Conservation (phyloP, 2,797 vertebrate species). For the Oreortyx pictus region DNA sequence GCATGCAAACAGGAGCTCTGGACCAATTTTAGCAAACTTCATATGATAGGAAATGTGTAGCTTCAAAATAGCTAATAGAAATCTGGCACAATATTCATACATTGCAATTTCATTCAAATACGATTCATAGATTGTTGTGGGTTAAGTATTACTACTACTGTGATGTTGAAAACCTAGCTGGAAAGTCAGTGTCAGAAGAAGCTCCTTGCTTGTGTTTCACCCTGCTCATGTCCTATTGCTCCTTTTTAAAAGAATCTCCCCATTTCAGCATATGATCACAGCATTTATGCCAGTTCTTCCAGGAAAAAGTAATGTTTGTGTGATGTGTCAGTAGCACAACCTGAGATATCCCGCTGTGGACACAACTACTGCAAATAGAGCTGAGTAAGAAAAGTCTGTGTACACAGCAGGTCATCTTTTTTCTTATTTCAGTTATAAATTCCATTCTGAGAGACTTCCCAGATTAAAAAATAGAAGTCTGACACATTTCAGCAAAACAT, state of each 20-base stretch:
- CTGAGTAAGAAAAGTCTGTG: not conserved
- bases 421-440: not conserved
- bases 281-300: not conserved
- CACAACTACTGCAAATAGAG: not conserved
- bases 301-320: not conserved
- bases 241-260: not conserved
- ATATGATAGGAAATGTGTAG: slow-evolving; percentile 15
- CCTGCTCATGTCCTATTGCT: not conserved
- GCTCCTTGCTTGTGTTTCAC: not conserved
- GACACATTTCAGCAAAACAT: not conserved
- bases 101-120: not conserved
- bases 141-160: not conserved
- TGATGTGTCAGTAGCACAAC: not conserved
- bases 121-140: not conserved
- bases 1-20: not conserved
- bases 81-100: slow-evolving; percentile 10
- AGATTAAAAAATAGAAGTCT: not conserved
- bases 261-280: not conserved
- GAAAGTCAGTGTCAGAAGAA: not conserved
- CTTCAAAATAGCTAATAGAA: slow-evolving; percentile 49
- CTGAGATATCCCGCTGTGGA: not conserved
- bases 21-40: slow-evolving; percentile 15
- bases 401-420: not conserved
- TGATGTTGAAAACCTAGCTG: not conserved
- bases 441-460: not conserved